A percentile compares a stretch with the other conserved stretches of the same genome.
These are phyloP conservation scores for Ctenoplectra terminalis DNA, from an alignment of 1,140 invertebrate genomes.

Conservation along the genomic window DNA sequence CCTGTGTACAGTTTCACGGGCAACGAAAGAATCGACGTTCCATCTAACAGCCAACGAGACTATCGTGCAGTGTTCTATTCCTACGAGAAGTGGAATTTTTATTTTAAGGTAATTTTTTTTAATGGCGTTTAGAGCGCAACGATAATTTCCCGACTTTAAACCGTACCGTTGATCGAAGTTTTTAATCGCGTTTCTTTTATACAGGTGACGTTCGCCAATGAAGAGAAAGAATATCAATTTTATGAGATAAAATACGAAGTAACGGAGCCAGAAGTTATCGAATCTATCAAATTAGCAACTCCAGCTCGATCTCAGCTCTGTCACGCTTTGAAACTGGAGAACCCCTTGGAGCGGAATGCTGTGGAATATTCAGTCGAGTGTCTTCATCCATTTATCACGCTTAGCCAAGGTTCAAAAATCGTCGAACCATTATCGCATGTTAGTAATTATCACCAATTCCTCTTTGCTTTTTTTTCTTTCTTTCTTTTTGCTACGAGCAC, in stretches of 20 bases:
- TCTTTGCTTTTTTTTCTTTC: neutral
- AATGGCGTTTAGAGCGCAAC: too few relatives aligned
- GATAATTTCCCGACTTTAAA: too few relatives aligned
- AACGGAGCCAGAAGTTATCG: conserved; percentile 60
- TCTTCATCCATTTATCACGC: conserved; percentile 49
- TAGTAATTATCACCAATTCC: conserved; percentile 12
- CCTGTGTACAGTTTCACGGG: conserved; percentile 59
- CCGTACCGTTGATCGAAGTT: neutral
- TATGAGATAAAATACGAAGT: conserved; percentile 70
- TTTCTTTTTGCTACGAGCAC: too few relatives aligned
- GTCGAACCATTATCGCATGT: conserved; percentile 53
- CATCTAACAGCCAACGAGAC: conserved; percentile 50
- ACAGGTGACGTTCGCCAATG: conserved; percentile 67
- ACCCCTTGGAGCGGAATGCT: conserved; percentile 56
- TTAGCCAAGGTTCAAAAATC: conserved; percentile 50
- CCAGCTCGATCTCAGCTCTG: conserved; percentile 45
- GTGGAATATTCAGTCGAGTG: conserved; percentile 54
- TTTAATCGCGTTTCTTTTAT: neutral
- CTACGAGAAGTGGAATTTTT: conserved; percentile 56
- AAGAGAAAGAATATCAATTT: conserved; percentile 64
- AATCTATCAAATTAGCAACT: conserved; percentile 64
- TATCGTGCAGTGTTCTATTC: conserved; percentile 66
- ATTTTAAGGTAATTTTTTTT: conserved; percentile 58
- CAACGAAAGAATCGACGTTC: conserved; percentile 60
- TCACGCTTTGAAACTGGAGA: conserved; percentile 61